phyloP scores from a whole-genome alignment of 2,113 vertebrate species.

The Thunnus maccoyii region DNA sequence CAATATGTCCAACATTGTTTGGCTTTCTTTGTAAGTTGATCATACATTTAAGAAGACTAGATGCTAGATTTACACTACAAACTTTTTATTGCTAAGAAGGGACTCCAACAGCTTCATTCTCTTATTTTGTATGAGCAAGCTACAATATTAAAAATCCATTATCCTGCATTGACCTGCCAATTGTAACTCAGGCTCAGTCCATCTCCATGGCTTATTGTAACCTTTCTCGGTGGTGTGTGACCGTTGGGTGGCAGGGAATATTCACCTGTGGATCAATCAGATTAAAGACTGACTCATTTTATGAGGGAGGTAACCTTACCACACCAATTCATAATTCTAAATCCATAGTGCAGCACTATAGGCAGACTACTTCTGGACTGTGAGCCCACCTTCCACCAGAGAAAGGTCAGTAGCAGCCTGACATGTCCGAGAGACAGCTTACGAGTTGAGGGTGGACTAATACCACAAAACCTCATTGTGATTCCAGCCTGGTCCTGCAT shows the following conservation, averaged over 20 bases:
- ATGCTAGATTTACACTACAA: too few species aligned
- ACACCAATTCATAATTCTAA: constrained; percentile 48
- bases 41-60: too few species aligned
- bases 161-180: constrained; percentile 5
- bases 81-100: too few species aligned
- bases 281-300: constrained; percentile 44
- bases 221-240: constrained; percentile 20
- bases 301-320: constrained; percentile 28
- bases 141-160: constrained; percentile 10
- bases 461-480: constrained; percentile 40
- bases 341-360: constrained; percentile 36
- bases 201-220: constrained; percentile 10
- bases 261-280: constrained; percentile 53
- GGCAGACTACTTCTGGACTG: constrained; percentile 27
- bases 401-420: constrained; percentile 58
- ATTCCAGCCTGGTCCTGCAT: constrained; percentile 35
- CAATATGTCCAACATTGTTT: too few species aligned
- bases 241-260: constrained; percentile 21
- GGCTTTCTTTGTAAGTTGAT: too few species aligned
- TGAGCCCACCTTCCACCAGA: constrained; percentile 37
- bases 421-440: constrained; percentile 50
- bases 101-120: neutral
- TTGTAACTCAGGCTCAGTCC: constrained; percentile 7
- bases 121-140: constrained; percentile 17
- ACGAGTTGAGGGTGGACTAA: constrained; percentile 36